These are phyloP conservation scores for Calidris pygmaea DNA, from an alignment of 2,113 vertebrate genomes.

Conservation along the genomic window DNA sequence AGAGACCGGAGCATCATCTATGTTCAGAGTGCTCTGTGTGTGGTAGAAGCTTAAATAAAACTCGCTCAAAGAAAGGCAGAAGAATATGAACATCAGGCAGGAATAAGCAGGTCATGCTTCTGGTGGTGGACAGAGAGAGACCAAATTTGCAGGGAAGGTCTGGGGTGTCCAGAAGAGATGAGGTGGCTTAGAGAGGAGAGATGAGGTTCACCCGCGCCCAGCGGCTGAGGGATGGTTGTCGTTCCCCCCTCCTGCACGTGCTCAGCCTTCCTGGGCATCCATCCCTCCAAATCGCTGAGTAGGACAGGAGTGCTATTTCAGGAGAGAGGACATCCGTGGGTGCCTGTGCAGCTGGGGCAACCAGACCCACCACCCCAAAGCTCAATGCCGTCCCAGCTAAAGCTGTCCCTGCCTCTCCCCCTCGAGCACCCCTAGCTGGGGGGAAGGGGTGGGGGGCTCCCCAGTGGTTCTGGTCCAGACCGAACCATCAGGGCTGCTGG, in stretches of 20 bases:
- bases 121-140: neutral
- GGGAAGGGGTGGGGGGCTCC: neutral
- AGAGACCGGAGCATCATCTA: neutral
- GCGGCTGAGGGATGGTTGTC: neutral
- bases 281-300: neutral
- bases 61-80: neutral
- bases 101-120: neutral
- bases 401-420: neutral
- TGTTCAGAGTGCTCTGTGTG: neutral
- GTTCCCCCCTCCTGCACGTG: neutral
- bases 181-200: neutral
- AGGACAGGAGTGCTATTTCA: neutral
- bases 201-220: neutral
- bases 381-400: neutral
- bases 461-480: neutral
- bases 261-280: neutral
- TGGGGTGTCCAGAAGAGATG: neutral
- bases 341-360: neutral
- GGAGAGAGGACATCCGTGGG: accelerated
- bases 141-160: neutral
- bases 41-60: neutral
- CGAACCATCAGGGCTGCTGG: neutral
- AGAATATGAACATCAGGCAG: neutral
- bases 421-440: neutral
- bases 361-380: neutral